Base-by-base conservation (phyloP, 2,888 invertebrate species). In the Uropetala carovei region DNA sequence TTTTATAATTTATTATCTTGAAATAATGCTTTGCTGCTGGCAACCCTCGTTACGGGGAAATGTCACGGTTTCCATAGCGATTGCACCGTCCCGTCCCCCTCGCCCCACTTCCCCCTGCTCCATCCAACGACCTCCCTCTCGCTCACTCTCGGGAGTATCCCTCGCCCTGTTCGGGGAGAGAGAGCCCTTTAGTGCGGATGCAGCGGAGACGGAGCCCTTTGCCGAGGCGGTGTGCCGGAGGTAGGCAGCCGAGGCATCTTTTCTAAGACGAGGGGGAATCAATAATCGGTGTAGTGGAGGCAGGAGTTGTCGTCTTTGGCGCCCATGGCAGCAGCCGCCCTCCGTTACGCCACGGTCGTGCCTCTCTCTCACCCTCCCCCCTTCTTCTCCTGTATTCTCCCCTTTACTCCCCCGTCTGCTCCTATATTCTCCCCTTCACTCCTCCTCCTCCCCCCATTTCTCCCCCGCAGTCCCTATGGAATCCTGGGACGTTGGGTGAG, bases 201-300 rank as follows among this genome's bases (percentile, higher is more conserved):
- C 59, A 30, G 75, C 92, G 68, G 43, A 16, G 82, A 18, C 18
- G 16, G 75, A 43, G 18, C 18, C 75, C 68, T 11, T 27, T 56
- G 18, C 92, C 57, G 82, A 18, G 16, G 22, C 59, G 14, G 68
- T 68, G 64, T 64, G 84, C 22, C 60, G 57, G 84, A n/a, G 64
- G 86, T 27, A 14, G 84, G 27, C 56, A 27, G 64, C 85, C 18
- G 59, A 60, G 89, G 89, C 89, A 64, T 89, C 60, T 89, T 89
- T 89, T 89, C 89, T 89, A 89, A 89, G 89, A 89, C 89, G 89
- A 64, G 64, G 64, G 43, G 89, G 89, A 89, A 89, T 89, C 89
- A 89, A 89, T 89, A 89, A 89, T 89, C 89, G 89, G 83, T 83
- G 83, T 83, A 83, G 82, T 68, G 91, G 58, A 58, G 92, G 60